Conservation (phyloP, 1,140 invertebrate genomes). For the Dysdera silvatica region DNA sequence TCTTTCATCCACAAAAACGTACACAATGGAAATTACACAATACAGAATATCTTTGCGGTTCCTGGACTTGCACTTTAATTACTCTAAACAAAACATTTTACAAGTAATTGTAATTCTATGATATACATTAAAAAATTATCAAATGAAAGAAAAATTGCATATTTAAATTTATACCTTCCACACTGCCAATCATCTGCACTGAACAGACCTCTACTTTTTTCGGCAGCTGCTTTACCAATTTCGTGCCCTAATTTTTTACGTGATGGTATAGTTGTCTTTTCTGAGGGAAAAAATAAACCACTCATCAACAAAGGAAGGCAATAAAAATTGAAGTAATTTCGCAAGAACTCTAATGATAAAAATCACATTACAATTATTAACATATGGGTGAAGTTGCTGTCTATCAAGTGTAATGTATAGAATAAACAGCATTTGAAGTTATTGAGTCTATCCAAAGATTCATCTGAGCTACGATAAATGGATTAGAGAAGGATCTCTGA, state of each 20-base stretch:
- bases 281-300: conserved; percentile 38
- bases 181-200: conserved; percentile 99
- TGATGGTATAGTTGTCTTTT: conserved; percentile 55
- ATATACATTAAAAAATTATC: neutral
- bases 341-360: neutral
- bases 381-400: neutral
- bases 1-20: too few relatives aligned
- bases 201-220: conserved; percentile 95
- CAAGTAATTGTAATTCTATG: neutral
- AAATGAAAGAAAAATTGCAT: neutral
- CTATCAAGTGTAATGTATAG: too few relatives aligned
- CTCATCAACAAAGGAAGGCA: neutral
- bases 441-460: too few relatives aligned
- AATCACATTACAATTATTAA: neutral
- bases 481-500: too few relatives aligned
- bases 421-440: too few relatives aligned
- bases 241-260: conserved; percentile 91
- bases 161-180: too few relatives aligned
- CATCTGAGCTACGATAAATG: too few relatives aligned
- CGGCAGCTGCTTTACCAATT: conserved; percentile 94
- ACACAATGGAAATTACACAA: too few relatives aligned
- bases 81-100: too few relatives aligned
- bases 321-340: neutral
- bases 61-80: too few relatives aligned
- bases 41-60: too few relatives aligned